phyloP scores from a whole-genome alignment of 2,888 invertebrate species.

The Cryptus viduatorius region DNA sequence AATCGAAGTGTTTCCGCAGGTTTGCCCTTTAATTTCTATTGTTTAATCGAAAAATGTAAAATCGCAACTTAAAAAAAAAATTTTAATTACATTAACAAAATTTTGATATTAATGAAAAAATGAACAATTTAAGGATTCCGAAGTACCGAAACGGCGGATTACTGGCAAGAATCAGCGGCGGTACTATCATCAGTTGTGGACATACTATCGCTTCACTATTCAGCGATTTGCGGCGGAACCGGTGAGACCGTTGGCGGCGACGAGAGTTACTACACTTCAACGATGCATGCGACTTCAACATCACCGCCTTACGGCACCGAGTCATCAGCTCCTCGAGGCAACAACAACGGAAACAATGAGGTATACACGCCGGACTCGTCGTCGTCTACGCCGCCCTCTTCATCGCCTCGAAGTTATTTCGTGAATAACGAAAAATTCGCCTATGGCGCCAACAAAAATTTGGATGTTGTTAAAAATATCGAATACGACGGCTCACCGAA shows the following conservation, averaged over 20 bases:
- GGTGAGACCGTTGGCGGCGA: constrained; percentile 72
- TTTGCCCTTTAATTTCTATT: constrained; percentile 49
- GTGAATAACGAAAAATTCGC: constrained; percentile 41
- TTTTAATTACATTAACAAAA: not conserved
- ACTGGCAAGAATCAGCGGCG: constrained; percentile 65
- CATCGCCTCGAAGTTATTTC: constrained; percentile 53
- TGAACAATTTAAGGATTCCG: constrained; percentile 52
- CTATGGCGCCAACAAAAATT: constrained; percentile 23
- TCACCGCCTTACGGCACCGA: constrained; percentile 72
- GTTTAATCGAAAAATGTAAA: not conserved
- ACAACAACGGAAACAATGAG: constrained; percentile 58
- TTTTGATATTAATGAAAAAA: not conserved
- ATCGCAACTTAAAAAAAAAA: too few species aligned
- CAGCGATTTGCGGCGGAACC: constrained; percentile 75
- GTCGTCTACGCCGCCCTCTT: constrained; percentile 65
- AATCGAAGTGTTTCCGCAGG: constrained; percentile 82
- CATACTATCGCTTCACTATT: constrained; percentile 81
- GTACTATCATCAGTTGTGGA: constrained; percentile 76
- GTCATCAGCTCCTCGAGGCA: constrained; percentile 30
- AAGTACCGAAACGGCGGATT: constrained; percentile 53
- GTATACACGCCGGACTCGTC: constrained; percentile 52
- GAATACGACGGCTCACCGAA: constrained; percentile 37
- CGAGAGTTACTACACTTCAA: constrained; percentile 81
- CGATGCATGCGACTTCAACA: constrained; percentile 73
- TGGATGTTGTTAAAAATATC: constrained; percentile 41